These are phyloP conservation scores for Phasia obesa DNA, from an alignment of 2,888 invertebrate species.

Conservation along the genomic window DNA sequence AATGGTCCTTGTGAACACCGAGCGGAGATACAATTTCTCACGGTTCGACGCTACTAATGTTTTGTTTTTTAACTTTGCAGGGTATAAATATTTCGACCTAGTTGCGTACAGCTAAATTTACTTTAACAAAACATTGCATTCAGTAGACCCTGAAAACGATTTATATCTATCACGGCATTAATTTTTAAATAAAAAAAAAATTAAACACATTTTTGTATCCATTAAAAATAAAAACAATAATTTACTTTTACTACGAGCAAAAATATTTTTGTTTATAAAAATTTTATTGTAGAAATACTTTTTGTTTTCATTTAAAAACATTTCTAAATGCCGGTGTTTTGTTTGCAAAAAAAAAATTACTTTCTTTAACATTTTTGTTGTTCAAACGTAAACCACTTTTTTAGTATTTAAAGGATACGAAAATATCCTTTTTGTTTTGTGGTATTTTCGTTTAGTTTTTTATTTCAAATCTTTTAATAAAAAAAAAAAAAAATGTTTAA, in stretches of 20 bases:
- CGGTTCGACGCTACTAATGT: too few relatives aligned
- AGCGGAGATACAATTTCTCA: too few relatives aligned
- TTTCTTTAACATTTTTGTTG: not conserved
- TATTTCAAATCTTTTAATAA: not conserved
- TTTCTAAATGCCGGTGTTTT: conserved; percentile 4
- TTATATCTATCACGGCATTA: not conserved
- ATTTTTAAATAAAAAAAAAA: conserved; percentile 1
- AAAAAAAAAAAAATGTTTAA: not conserved
- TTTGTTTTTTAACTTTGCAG: not conserved
- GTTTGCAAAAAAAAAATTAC: not conserved
- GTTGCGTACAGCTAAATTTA: not conserved
- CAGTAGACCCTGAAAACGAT: conserved; percentile 25
- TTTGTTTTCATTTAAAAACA: conserved; percentile 12
- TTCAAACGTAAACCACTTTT: not conserved
- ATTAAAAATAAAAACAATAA: conserved; percentile 24
- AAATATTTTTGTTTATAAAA: conserved; percentile 1
- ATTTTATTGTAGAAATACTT: not conserved
- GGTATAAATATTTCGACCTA: not conserved
- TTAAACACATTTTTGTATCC: not conserved
- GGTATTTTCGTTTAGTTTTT: not conserved
- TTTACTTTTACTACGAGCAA: conserved; percentile 7
- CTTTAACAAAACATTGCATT: not conserved
- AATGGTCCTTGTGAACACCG: too few relatives aligned
- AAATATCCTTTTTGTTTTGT: conserved; percentile 33
- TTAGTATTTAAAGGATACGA: conserved; percentile 17